Evolutionary conservation across 2,113 vertebrate genomes (phyloP).

Genomic region (Osmerus eperlanus): DNA sequence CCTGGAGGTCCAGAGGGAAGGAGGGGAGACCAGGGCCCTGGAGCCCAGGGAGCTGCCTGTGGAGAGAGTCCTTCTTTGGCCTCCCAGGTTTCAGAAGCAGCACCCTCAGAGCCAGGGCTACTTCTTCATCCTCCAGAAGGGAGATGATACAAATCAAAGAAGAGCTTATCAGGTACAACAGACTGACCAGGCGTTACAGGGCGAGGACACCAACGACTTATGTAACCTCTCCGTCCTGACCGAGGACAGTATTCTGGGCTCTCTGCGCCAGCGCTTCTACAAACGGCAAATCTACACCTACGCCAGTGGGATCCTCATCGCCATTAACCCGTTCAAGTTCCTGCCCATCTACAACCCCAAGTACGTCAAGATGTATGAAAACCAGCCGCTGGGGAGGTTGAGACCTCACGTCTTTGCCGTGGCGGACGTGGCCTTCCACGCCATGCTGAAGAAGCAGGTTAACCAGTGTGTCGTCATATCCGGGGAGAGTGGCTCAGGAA

Average conservation of each 20-base stretch:
- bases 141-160: conserved; percentile 57
- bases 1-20: conserved; percentile 79
- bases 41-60: conserved; percentile 73
- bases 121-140: conserved; percentile 83
- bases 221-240: conserved; percentile 83
- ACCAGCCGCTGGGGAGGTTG: conserved; percentile 85
- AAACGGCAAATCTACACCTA: conserved; percentile 91
- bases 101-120: conserved; percentile 79
- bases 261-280: conserved; percentile 80
- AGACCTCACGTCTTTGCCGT: conserved; percentile 93
- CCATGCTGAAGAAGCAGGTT: conserved; percentile 81
- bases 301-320: conserved; percentile 84
- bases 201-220: conserved; percentile 78
- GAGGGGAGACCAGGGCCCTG: conserved; percentile 77
- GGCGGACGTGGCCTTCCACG: conserved; percentile 83
- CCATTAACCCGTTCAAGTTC: conserved; percentile 93
- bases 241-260: conserved; percentile 74
- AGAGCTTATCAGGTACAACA: no score
- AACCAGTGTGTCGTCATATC: conserved; percentile 94
- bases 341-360: conserved; percentile 95
- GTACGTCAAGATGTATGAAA: conserved; percentile 92
- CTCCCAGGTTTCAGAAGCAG: conserved; percentile 73
- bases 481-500: conserved; percentile 91
- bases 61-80: conserved; percentile 84
- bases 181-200: no score